Conservation (phyloP, 2,113 vertebrate species). For the Lampris incognitus region DNA sequence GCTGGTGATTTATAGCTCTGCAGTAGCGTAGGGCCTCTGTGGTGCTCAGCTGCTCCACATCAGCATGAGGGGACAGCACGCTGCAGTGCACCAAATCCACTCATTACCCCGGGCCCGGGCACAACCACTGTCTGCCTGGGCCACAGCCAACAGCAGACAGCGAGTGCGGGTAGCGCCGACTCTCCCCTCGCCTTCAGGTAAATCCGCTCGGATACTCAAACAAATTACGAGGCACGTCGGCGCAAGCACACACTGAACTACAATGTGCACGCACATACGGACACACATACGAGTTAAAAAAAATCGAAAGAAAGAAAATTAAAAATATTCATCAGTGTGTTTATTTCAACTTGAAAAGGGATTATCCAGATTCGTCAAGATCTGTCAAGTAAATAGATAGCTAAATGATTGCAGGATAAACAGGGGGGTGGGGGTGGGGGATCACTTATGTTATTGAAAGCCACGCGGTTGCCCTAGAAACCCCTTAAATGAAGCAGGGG, state of each 20-base stretch:
- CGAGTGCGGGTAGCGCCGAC: slow-evolving; percentile 40
- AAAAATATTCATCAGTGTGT: slow-evolving; percentile 16
- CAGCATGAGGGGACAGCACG: slow-evolving; percentile 77
- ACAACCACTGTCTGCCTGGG: slow-evolving; percentile 69
- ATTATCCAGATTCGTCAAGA: slow-evolving; percentile 49
- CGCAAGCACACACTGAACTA: neutral
- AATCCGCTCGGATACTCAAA: slow-evolving; percentile 29
- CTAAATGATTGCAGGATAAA: slow-evolving; percentile 58
- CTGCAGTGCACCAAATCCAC: slow-evolving; percentile 84
- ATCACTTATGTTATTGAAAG: slow-evolving; percentile 48
- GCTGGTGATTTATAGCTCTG: slow-evolving; percentile 85
- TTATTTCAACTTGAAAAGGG: slow-evolving; percentile 27
- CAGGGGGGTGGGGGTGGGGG: slow-evolving; percentile 19
- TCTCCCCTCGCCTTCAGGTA: slow-evolving; percentile 52
- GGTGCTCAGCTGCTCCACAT: slow-evolving; percentile 81
- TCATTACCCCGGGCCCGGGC: slow-evolving; percentile 78
- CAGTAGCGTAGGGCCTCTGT: slow-evolving; percentile 76
- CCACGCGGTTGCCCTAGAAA: slow-evolving; percentile 72
- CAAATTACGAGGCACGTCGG: neutral
- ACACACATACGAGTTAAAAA: slow-evolving; percentile 8
- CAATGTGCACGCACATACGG: slow-evolving; percentile 9
- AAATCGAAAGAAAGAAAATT: slow-evolving; percentile 6
- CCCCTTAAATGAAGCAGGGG: slow-evolving; percentile 68
- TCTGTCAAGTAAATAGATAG: slow-evolving; percentile 54
- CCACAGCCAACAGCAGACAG: slow-evolving; percentile 49